Conservation (phyloP, 2,888 invertebrate species). For the Gortyna flavago region DNA sequence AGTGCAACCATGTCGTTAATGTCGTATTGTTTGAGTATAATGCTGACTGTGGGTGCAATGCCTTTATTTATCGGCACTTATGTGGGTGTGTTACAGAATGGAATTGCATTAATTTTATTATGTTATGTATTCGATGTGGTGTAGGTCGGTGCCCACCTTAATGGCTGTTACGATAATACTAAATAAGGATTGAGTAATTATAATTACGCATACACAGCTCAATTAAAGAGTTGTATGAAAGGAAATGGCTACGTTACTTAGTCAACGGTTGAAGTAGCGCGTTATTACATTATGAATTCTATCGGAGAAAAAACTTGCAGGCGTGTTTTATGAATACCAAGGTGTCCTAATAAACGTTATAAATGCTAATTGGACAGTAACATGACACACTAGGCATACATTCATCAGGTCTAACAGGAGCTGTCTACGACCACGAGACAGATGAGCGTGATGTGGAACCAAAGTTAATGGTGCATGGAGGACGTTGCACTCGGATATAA, state of each 20-base stretch:
- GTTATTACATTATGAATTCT: conserved; percentile 44
- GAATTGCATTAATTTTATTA: conserved; percentile 64
- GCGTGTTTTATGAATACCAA: conserved; percentile 54
- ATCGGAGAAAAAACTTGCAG: conserved; percentile 43
- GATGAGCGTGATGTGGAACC: conserved; percentile 78
- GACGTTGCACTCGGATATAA: conserved; percentile 79
- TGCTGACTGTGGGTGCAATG: conserved; percentile 68
- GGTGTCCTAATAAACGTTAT: conserved; percentile 62
- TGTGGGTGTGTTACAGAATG: conserved; percentile 57
- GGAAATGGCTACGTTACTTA: conserved; percentile 23
- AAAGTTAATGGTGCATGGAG: conserved; percentile 86
- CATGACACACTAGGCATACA: conserved; percentile 52
- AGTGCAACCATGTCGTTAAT: conserved; percentile 65
- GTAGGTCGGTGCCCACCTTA: conserved; percentile 49
- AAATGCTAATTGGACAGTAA: conserved; percentile 66
- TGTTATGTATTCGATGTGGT: conserved; percentile 58
- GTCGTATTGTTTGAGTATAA: conserved; percentile 70
- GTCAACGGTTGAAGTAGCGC: conserved; percentile 30
- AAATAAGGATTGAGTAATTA: conserved; percentile 44
- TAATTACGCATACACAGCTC: conserved; percentile 36
- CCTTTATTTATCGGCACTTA: conserved; percentile 59
- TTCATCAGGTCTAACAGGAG: conserved; percentile 59
- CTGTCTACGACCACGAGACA: conserved; percentile 60
- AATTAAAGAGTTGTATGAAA: conserved; percentile 33
- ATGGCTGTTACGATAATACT: conserved; percentile 43